Conservation (phyloP, 2,888 invertebrate species). For the Gortyna flavago region DNA sequence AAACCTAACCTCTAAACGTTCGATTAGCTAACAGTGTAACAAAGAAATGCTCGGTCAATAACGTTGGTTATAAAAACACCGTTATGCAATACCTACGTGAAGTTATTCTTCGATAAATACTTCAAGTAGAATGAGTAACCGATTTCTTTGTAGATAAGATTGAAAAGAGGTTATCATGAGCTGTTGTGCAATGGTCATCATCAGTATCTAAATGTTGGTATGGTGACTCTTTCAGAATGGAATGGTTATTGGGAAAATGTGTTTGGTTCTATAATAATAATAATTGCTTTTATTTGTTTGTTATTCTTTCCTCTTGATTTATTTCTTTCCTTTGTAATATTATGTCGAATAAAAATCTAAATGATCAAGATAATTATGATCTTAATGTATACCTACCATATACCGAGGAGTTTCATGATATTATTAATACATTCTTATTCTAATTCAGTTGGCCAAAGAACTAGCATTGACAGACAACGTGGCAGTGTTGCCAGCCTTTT, state of each 20-base stretch:
- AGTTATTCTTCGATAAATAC: conserved; percentile 74
- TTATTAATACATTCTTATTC: too few relatives aligned
- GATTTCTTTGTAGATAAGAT: conserved; percentile 45
- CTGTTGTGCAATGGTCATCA: conserved; percentile 4
- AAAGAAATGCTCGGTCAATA: conserved; percentile 66
- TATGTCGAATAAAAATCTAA: not conserved
- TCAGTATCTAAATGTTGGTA: not conserved
- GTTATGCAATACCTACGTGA: conserved; percentile 75
- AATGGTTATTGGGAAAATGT: not conserved
- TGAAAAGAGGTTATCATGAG: not conserved
- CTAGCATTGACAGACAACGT: too few relatives aligned
- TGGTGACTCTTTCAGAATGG: not conserved
- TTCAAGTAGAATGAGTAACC: conserved; percentile 23
- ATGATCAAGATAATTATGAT: not conserved
- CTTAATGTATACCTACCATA: too few relatives aligned
- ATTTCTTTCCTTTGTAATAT: not conserved
- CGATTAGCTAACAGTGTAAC: conserved; percentile 56
- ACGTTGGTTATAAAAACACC: conserved; percentile 68
- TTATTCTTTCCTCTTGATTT: not conserved
- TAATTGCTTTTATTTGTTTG: too few relatives aligned
- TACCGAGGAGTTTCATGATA: too few relatives aligned
- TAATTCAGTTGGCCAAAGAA: too few relatives aligned
- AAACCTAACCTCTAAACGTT: conserved; percentile 46
- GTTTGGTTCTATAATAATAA: too few relatives aligned
- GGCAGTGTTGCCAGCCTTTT: too few relatives aligned